These are phyloP conservation scores for Athalia circularis DNA, from an alignment of 2,888 invertebrate genomes.

Conservation along the genomic window DNA sequence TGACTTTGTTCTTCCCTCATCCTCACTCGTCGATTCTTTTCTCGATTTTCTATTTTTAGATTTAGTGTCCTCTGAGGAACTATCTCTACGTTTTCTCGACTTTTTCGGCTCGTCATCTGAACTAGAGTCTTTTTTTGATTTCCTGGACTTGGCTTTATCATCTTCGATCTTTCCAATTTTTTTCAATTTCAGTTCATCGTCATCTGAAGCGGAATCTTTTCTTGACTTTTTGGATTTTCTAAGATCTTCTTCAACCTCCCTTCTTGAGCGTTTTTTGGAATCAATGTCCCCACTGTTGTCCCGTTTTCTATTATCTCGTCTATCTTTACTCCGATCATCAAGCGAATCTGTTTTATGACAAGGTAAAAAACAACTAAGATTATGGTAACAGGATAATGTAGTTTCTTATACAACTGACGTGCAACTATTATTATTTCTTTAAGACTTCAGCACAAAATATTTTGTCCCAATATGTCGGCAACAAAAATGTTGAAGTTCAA, in stretches of 20 bases:
- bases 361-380: neutral
- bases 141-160: slow-evolving; percentile 71
- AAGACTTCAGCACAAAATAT: too few relatives aligned
- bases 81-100: slow-evolving; percentile 79
- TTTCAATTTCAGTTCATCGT: slow-evolving; percentile 68
- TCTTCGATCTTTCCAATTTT: slow-evolving; percentile 68
- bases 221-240: slow-evolving; percentile 65
- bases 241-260: slow-evolving; percentile 74
- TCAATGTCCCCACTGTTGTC: slow-evolving; percentile 74
- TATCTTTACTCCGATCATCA: slow-evolving; percentile 73
- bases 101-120: slow-evolving; percentile 80
- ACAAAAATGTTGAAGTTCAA: neutral
- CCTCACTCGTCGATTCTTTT: slow-evolving; percentile 69
- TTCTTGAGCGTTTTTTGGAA: slow-evolving; percentile 71
- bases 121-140: slow-evolving; percentile 75
- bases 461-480: neutral
- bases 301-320: slow-evolving; percentile 70
- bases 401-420: too few relatives aligned
- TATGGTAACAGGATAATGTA: too few relatives aligned
- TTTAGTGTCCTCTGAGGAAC: slow-evolving; percentile 78
- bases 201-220: slow-evolving; percentile 68
- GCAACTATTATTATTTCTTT: too few relatives aligned
- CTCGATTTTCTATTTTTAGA: slow-evolving; percentile 75
- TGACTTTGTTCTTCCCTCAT: slow-evolving; percentile 64
- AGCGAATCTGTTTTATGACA: slow-evolving; percentile 60